Evolutionary conservation across 2,113 vertebrate species (phyloP).

Genomic region (Ailuropoda melanoleuca): DNA sequence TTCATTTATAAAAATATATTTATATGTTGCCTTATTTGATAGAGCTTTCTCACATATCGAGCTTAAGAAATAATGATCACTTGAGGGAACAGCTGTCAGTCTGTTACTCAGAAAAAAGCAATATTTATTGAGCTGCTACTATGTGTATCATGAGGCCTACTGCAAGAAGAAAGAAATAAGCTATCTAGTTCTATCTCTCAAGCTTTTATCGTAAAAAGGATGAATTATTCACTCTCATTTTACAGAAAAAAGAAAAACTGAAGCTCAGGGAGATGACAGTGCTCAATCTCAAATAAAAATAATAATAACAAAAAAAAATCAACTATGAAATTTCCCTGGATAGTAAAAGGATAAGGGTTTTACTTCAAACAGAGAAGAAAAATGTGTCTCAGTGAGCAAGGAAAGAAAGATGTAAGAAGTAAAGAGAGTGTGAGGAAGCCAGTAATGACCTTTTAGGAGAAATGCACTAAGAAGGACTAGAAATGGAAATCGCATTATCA

Average conservation of each 20-base stretch:
- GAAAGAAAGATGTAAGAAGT: not conserved
- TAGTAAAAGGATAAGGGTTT: not conserved
- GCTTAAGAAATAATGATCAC: not conserved
- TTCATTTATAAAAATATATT: constrained; percentile 4
- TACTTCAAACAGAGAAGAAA: not conserved
- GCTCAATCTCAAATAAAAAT: not conserved
- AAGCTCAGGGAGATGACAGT: not conserved
- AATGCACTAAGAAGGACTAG: not conserved
- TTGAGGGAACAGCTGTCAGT: not conserved
- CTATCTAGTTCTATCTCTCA: not conserved
- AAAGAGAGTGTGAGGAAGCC: not conserved
- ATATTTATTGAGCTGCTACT: not conserved
- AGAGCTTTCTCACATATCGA: not conserved
- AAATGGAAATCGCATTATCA: not conserved
- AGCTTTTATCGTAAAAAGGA: not conserved
- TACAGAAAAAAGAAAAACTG: not conserved
- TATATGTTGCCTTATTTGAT: not conserved
- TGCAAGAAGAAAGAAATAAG: not conserved
- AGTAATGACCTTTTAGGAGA: not conserved
- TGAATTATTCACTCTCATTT: not conserved
- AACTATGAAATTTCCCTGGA: not conserved
- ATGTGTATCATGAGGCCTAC: not conserved
- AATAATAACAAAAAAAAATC: not conserved
- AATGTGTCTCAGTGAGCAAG: not conserved
- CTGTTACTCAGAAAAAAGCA: not conserved